These are phyloP conservation scores for Lerema accius DNA, from an alignment of 1,140 invertebrate genomes.

Conservation along the genomic window DNA sequence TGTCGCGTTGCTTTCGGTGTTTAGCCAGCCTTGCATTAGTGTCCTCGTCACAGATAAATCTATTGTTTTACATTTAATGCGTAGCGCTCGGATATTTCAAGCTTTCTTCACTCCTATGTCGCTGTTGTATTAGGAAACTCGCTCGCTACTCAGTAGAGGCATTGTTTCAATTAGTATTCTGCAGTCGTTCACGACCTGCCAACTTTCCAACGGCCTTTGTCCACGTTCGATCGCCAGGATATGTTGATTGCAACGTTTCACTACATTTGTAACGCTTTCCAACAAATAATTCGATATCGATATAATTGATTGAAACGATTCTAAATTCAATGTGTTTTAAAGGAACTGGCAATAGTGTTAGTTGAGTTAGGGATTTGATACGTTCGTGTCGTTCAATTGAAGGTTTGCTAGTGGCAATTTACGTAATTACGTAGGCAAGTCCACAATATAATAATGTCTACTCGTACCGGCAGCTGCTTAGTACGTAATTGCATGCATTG, in stretches of 20 bases:
- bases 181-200: conserved; percentile 45
- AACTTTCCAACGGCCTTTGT: conserved; percentile 78
- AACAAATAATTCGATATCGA: conserved; percentile 21
- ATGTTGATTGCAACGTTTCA: conserved; percentile 41
- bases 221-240: conserved; percentile 53
- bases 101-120: conserved; percentile 59
- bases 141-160: conserved; percentile 48
- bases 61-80: conserved; percentile 18
- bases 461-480: conserved; percentile 39
- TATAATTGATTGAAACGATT: not conserved
- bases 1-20: conserved; percentile 35
- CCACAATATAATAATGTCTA: conserved; percentile 49
- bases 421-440: conserved; percentile 55
- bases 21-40: conserved; percentile 17
- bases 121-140: conserved; percentile 43
- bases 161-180: conserved; percentile 77
- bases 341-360: not conserved
- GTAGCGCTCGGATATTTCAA: conserved; percentile 24
- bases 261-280: conserved; percentile 40
- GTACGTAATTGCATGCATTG: conserved; percentile 64
- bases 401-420: conserved; percentile 49
- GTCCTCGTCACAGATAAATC: conserved; percentile 10
- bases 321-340: not conserved
- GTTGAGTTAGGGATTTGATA: not conserved
- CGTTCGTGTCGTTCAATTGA: conserved; percentile 25